A percentile compares a stretch with the other conserved stretches of the same genome.
Conservation (phyloP, 1,140 invertebrate species). For the Musca vetustissima region DNA sequence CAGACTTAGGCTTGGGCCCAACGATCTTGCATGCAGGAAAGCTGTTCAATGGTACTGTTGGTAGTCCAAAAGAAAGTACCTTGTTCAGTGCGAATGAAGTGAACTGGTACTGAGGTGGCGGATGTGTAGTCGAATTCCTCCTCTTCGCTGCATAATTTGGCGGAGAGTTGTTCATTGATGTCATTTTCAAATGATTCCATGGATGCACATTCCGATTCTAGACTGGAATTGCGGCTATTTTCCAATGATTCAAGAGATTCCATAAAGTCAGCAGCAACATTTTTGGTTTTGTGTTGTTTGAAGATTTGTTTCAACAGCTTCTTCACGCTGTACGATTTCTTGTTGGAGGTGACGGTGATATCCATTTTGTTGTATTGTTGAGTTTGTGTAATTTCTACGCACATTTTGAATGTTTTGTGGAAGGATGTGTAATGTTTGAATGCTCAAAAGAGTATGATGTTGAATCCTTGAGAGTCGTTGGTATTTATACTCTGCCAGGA, state of each 20-base stretch:
- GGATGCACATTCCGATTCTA: constrained; percentile 34
- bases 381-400: constrained; percentile 33
- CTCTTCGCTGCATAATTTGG: constrained; percentile 40
- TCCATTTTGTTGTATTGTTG: constrained; percentile 40
- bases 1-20: constrained; percentile 58
- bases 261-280: constrained; percentile 49
- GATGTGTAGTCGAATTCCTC: constrained; percentile 53
- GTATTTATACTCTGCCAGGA: too few species aligned
- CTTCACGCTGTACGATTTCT: constrained; percentile 53
- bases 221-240: constrained; percentile 49
- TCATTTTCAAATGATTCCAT: constrained; percentile 49
- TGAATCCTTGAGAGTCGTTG: too few species aligned
- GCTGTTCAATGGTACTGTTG: constrained; percentile 48
- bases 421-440: too few species aligned
- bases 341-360: constrained; percentile 30
- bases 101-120: constrained; percentile 57
- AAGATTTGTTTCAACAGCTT: constrained; percentile 49
- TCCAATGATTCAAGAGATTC: constrained; percentile 52
- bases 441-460: too few species aligned
- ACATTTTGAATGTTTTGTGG: constrained; percentile 36
- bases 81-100: constrained; percentile 60
- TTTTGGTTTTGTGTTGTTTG: constrained; percentile 40
- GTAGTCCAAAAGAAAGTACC: constrained; percentile 64
- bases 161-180: constrained; percentile 48
- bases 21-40: constrained; percentile 55